Percentiles rank a stretch among this genome's conserved stretches.
Conservation (phyloP, 2,888 invertebrate species). For the Empis livida region DNA sequence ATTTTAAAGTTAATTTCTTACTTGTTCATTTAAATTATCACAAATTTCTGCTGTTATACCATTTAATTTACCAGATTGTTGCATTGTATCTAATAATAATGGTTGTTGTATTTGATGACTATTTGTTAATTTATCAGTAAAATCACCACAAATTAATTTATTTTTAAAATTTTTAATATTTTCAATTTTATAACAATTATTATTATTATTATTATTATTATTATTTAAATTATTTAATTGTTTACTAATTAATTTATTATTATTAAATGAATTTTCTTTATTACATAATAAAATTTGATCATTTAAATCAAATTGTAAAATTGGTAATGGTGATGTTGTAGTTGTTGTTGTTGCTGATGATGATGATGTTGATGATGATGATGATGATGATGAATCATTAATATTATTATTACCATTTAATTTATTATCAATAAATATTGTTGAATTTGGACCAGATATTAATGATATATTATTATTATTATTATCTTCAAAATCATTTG, state of each 20-base stretch:
- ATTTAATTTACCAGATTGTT: slow-evolving; percentile 15
- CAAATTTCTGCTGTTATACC: slow-evolving; percentile 34
- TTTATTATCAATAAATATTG: slow-evolving; percentile 33
- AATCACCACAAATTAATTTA: slow-evolving; percentile 31
- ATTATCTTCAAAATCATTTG: slow-evolving; percentile 33
- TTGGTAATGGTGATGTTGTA: slow-evolving; percentile 6
- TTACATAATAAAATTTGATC: background rate
- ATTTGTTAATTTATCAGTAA: slow-evolving; percentile 18
- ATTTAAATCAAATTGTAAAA: background rate
- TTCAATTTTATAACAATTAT: slow-evolving; percentile 33
- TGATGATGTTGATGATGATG: slow-evolving; percentile 7
- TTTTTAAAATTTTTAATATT: slow-evolving; percentile 35
- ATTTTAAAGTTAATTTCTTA: slow-evolving; percentile 18
- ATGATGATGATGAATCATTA: slow-evolving; percentile 4
- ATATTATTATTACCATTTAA: slow-evolving; percentile 15
- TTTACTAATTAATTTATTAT: slow-evolving; percentile 8
- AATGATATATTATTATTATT: slow-evolving; percentile 10
- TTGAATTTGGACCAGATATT: slow-evolving; percentile 27
- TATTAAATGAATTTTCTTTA: slow-evolving; percentile 5
- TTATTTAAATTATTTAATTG: slow-evolving; percentile 17
- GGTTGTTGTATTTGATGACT: slow-evolving; percentile 10
- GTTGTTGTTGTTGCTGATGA: slow-evolving; percentile 3
- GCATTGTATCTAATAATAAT: slow-evolving; percentile 5
- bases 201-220: slow-evolving; percentile 31
- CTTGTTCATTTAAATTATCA: slow-evolving; percentile 37